Evolutionary conservation across 2,888 invertebrate genomes (phyloP).

Genomic region (Perizoma flavofasciatum): DNA sequence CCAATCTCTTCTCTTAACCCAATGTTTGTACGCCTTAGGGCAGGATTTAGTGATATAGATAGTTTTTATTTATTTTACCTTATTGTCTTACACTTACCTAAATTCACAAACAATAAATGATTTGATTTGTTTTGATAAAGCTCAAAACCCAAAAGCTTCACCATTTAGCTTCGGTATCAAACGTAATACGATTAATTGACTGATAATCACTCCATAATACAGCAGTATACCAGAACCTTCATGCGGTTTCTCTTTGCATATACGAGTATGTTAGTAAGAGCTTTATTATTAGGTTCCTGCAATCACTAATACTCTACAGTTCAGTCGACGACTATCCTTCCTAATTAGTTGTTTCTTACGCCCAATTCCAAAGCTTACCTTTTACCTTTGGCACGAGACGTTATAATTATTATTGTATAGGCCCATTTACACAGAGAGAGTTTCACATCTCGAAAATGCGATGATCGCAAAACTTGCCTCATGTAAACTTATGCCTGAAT

Average conservation of each 20-base stretch:
- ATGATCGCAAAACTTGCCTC: too few species aligned
- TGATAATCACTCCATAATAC: background rate
- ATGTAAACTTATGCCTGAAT: too few species aligned
- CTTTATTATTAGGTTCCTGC: conserved; percentile 49
- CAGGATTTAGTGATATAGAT: too few species aligned
- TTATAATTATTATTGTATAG: conserved; percentile 42
- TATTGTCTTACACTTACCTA: too few species aligned
- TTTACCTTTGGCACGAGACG: too few species aligned
- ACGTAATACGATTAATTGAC: conserved; percentile 9
- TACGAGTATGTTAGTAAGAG: conserved; percentile 49
- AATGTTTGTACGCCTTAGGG: too few species aligned
- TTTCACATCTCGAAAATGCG: too few species aligned
- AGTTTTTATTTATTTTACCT: too few species aligned
- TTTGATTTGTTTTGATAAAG: too few species aligned
- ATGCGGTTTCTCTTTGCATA: conserved; percentile 37
- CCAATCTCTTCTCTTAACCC: too few species aligned
- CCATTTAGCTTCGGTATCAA: conserved; percentile 4
- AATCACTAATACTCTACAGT: conserved; percentile 69
- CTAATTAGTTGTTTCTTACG: conserved; percentile 70
- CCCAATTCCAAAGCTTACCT: conserved; percentile 63
- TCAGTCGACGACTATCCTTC: conserved; percentile 62
- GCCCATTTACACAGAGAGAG: too few species aligned
- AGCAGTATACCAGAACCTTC: conserved; percentile 12
- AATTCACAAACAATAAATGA: too few species aligned
- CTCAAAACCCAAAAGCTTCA: background rate